Conservation (phyloP, 2,797 vertebrate species). For the Channallabes apus region DNA sequence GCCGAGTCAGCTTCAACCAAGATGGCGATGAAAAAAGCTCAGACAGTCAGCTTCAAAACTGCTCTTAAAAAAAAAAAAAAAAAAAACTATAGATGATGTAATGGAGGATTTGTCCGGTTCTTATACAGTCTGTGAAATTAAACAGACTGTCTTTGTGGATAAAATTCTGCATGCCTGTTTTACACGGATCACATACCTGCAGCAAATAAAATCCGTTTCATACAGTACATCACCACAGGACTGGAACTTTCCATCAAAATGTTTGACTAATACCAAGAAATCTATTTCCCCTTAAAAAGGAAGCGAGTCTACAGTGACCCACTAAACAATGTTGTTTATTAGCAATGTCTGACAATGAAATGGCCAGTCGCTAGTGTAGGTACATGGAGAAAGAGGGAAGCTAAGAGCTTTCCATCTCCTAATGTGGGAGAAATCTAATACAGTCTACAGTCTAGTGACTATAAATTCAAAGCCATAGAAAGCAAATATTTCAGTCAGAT, state of each 20-base stretch:
- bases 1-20: too few species aligned
- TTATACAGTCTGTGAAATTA: not conserved
- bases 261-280: conserved; percentile 6
- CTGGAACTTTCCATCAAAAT: not conserved
- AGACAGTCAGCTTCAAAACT: too few species aligned
- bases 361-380: conserved; percentile 29
- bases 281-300: conserved; percentile 10
- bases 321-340: conserved; percentile 7
- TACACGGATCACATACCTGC: not conserved
- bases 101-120: too few species aligned
- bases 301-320: not conserved
- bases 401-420: conserved; percentile 33
- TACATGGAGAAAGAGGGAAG: conserved; percentile 12
- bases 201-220: not conserved
- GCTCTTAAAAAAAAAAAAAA: too few species aligned
- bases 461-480: conserved; percentile 43
- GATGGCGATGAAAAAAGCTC: too few species aligned
- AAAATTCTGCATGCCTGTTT: not conserved
- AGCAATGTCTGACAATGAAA: conserved; percentile 31
- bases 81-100: too few species aligned
- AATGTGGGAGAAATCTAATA: conserved; percentile 39
- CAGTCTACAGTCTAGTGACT: conserved; percentile 27
- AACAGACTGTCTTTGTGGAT: not conserved
- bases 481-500: conserved; percentile 49
- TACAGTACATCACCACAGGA: not conserved